Conservation (phyloP, 2,888 invertebrate genomes). For the Axea sp. region DNA sequence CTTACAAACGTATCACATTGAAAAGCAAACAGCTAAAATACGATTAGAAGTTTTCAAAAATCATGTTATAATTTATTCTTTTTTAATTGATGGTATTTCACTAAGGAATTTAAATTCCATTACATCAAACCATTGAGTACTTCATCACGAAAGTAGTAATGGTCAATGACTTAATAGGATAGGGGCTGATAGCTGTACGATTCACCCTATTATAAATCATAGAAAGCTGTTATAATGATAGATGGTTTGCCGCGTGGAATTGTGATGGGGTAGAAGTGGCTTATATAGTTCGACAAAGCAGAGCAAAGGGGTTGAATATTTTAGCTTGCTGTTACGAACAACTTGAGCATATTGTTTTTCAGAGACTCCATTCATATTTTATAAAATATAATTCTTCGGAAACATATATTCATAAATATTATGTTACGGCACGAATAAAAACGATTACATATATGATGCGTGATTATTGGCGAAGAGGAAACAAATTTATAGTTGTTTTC, state of each 20-base stretch:
- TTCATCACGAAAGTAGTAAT: conserved; percentile 62
- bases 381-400: conserved; percentile 37
- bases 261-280: conserved; percentile 58
- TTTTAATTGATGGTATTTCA: conserved; percentile 51
- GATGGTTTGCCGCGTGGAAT: conserved; percentile 56
- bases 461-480: conserved; percentile 15
- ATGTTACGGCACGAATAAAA: conserved; percentile 16
- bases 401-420: conserved; percentile 48
- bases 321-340: conserved; percentile 55
- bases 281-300: conserved; percentile 54
- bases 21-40: no score
- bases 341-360: conserved; percentile 52
- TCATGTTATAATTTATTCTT: no score
- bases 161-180: conserved; percentile 63
- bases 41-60: no score
- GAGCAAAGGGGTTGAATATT: conserved; percentile 61
- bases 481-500: no score
- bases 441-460: conserved; percentile 27
- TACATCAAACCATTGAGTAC: conserved; percentile 55
- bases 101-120: conserved; percentile 59
- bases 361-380: conserved; percentile 39
- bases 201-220: conserved; percentile 63
- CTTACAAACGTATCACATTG: no score
- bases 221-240: conserved; percentile 63
- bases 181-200: conserved; percentile 60